Evolutionary conservation across 2,113 vertebrate genomes (phyloP), one percentile per base, ranked within the genome.

Genomic region (Phalacrocorax aristotelis): DNA sequence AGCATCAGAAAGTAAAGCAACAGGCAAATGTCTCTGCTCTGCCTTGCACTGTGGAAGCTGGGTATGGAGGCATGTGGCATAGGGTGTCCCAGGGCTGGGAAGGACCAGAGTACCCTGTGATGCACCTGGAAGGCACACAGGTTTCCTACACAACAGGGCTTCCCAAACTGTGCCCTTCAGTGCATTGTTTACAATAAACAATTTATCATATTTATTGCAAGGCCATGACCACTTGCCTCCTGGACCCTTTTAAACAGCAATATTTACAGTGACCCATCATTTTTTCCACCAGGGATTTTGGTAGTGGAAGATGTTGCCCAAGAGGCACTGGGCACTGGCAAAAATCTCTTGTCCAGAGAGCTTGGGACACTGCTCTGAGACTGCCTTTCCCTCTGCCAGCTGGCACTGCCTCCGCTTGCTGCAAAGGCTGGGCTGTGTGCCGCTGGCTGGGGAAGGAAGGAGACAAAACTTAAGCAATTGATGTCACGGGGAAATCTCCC

Each of bases 51-150:
- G 46, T 21, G 22, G 21, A 83, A 49, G 34, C 74, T 83, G 18
- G 14, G 14, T 23, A 27, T 0, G 4, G 48, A 70, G 20, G 11
- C 34, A 29, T 0, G 0, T 26, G n/a, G 17, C 1, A 4, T 40
- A 32, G 21, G 18, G 10, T 62, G 15, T 48, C 13, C 26, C 30
- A 46, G 42, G 14, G 3, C 44, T 79, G 32, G 18, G 30, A 65
- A 76, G 30, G 40, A 15, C 13, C 17, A 69, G 34, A 61, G 10
- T 46, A 69, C 15, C 27, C 49, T 1, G 2, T 13, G 46, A 48
- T 0, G 2, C 3, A 0, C 23, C 58, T 52, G 55, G 74, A 75
- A 89, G 18, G 32, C 48, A 76, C 1, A 0, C 10, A 48, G 38
- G 11, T 58, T 60, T 92, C 25, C 66, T 72, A 44, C 11, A 4